These are phyloP conservation scores for Horisme vitalbata DNA, from an alignment of 2,888 invertebrate genomes.

Conservation along the genomic window DNA sequence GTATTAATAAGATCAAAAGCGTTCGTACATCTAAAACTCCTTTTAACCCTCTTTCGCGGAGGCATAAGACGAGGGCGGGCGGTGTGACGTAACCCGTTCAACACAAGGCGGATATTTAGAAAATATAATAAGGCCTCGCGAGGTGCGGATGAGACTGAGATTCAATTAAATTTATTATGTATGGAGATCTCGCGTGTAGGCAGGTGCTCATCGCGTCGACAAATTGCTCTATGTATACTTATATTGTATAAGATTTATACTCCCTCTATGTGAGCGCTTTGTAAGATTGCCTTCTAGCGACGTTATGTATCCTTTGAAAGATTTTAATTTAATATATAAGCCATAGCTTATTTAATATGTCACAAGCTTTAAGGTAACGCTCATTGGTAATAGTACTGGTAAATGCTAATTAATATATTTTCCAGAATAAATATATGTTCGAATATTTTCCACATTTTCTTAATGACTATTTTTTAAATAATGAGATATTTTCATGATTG, in stretches of 20 bases:
- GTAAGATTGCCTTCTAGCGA: slow-evolving; percentile 27
- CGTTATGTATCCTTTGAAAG: too few relatives aligned
- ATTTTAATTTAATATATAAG: too few relatives aligned
- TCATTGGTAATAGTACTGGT: too few relatives aligned
- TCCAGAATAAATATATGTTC: too few relatives aligned
- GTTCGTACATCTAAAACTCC: slow-evolving; percentile 84
- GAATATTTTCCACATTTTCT: too few relatives aligned
- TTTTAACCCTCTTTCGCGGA: slow-evolving; percentile 80
- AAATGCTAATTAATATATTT: too few relatives aligned
- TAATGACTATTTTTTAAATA: too few relatives aligned
- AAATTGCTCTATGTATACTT: slow-evolving; percentile 56
- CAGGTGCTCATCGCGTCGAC: slow-evolving; percentile 72
- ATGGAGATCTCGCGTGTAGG: slow-evolving; percentile 76
- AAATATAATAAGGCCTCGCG: slow-evolving; percentile 74
- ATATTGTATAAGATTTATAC: slow-evolving; percentile 45
- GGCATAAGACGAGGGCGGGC: slow-evolving; percentile 79
- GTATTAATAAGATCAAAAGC: slow-evolving; percentile 90
- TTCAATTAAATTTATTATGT: slow-evolving; percentile 83
- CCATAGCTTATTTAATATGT: too few relatives aligned
- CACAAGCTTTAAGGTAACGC: too few relatives aligned
- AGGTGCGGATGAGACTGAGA: slow-evolving; percentile 76
- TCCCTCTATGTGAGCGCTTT: slow-evolving; percentile 33
- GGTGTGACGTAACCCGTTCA: slow-evolving; percentile 62
- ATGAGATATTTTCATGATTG: too few relatives aligned
- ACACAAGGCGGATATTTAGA: slow-evolving; percentile 72